Percentiles rank a stretch among this genome's conserved stretches.
These are phyloP conservation scores for Ptycholaimellus sp. DNA, from an alignment of 2,888 invertebrate species.

Conservation along the genomic window DNA sequence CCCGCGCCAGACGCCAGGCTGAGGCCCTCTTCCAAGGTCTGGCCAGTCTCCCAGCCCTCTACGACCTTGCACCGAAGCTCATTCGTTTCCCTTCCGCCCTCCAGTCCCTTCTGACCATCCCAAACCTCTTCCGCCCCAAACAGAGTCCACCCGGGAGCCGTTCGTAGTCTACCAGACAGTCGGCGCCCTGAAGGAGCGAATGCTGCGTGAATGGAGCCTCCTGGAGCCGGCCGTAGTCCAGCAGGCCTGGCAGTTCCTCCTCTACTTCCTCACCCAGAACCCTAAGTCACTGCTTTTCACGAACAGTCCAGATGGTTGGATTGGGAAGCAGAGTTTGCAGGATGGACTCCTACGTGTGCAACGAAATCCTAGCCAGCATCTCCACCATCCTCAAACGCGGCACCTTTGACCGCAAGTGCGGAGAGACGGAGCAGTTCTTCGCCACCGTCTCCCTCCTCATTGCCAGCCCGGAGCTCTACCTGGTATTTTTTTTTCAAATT, in stretches of 20 bases:
- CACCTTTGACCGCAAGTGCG: conserved; percentile 39
- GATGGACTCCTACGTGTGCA: conserved; percentile 18
- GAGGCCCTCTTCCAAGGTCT: too few relatives aligned
- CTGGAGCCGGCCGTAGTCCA: conserved; percentile 44
- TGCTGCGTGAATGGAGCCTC: conserved; percentile 58
- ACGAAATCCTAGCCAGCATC: conserved; percentile 39
- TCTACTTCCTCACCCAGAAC: conserved; percentile 41
- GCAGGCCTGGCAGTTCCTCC: conserved; percentile 48
- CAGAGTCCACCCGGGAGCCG: conserved; percentile 29
- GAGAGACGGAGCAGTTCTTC: conserved; percentile 37
- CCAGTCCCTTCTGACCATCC: too few relatives aligned
- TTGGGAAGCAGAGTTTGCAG: too few relatives aligned
- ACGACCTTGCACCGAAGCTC: too few relatives aligned
- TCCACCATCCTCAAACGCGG: conserved; percentile 65
- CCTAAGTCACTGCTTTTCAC: too few relatives aligned
- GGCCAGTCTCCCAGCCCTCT: too few relatives aligned
- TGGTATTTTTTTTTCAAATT: conserved; percentile 30
- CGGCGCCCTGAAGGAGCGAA: conserved; percentile 50
- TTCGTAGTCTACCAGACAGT: conserved; percentile 69
- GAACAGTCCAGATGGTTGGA: too few relatives aligned
- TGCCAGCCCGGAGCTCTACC: conserved; percentile 40
- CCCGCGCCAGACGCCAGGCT: too few relatives aligned
- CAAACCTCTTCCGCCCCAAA: too few relatives aligned
- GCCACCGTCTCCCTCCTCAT: conserved; percentile 45
- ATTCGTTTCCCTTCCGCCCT: too few relatives aligned